Conservation (phyloP, 2,797 vertebrate genomes). For the Halcyon badia region DNA sequence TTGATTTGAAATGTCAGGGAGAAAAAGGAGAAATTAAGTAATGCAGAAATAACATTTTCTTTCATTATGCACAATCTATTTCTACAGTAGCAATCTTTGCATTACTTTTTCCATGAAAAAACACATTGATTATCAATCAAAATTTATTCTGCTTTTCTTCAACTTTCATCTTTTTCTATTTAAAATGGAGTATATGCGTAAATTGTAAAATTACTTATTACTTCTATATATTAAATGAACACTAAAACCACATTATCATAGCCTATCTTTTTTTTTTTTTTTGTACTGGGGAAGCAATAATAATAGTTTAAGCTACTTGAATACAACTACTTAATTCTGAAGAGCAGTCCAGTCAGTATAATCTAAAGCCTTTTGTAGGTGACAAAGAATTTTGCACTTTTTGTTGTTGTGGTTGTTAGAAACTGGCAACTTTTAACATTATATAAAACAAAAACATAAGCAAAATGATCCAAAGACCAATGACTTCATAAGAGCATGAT, state of each 20-base stretch:
- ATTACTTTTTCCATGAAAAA: constrained; percentile 1
- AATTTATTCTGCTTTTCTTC: constrained; percentile 1
- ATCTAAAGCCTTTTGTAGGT: not conserved
- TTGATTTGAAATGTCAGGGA: constrained; percentile 58
- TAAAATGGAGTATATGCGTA: not conserved
- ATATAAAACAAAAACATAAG: not conserved
- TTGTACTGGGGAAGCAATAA: not conserved
- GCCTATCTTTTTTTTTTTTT: not conserved
- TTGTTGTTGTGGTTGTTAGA: not conserved
- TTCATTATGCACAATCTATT: constrained; percentile 9
- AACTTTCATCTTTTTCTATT: not conserved
- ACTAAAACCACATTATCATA: not conserved
- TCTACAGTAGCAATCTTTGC: not conserved
- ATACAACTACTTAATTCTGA: not conserved
- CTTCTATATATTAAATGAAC: not conserved
- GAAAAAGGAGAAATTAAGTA: constrained; percentile 56
- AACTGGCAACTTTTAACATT: not conserved
- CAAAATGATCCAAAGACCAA: not conserved
- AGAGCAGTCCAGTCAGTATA: not conserved
- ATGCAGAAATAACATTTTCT: constrained; percentile 37
- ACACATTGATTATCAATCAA: not conserved
- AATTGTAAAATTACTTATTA: not conserved
- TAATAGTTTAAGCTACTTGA: not conserved
- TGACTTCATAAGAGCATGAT: not conserved
- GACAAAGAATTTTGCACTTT: not conserved